Evolutionary conservation across 1,140 invertebrate genomes (phyloP), one percentile per base, ranked within the genome.

Genomic region (Neocloeon triangulifer): DNA sequence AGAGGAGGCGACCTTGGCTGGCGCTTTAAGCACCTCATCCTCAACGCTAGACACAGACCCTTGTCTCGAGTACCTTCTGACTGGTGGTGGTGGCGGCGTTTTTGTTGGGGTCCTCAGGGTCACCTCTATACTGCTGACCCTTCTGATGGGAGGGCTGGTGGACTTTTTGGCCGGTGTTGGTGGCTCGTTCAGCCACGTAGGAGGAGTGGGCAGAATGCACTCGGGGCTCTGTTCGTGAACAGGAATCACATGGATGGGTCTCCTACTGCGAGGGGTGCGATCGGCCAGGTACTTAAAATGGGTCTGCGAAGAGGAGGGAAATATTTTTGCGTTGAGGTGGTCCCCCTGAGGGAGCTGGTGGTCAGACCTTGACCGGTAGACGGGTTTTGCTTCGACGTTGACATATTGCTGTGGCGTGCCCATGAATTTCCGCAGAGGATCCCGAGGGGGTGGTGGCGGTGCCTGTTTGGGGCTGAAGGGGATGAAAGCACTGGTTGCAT

Each of bases 211-310:
- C 34, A 14, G 34, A 21, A 17, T 46, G 50, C 30, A 47, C 38
- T 7, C 52, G 44, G 23, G 54, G 39, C 44, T 59, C 57, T 9
- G 55, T 56, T 42, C n/a, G n/a, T n/a, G n/a, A n/a, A n/a, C n/a
- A n/a, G n/a, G n/a, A n/a, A n/a, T n/a, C n/a, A 67, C 56, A 39
- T 64, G 64, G 37, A 72, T 71, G 16, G 68, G 69, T 44, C 64
- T 62, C 19, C 69, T 45, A 32, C 67, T 70, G 37, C 69, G 50
- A 3, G 69, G 67, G 37, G 61, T 63, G 36, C 66, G 63, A 50
- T 72, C 69, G 3, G 68, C 63, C 35, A 66, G 61, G 43, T 72
- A 72, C 36, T 68, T 55, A 41, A 61, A 69, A 35, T 64, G 23
- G 41, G 39, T n/a, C 33, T 25, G 32, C 42, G 38, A 33, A 47